Base-by-base conservation (phyloP, 2,888 invertebrate species). In the Corbicula japonica region DNA sequence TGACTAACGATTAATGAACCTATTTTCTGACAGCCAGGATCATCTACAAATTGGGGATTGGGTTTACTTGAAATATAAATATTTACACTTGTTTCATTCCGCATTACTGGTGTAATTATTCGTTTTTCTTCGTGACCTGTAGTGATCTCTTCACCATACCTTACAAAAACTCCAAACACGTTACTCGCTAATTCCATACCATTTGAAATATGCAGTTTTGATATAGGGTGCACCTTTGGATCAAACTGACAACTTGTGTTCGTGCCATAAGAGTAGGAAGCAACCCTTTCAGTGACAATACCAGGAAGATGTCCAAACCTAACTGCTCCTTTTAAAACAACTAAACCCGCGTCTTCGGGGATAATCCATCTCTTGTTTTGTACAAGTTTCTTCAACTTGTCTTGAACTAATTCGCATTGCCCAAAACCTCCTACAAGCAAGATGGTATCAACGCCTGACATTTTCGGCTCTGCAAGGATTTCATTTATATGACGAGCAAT, bases 351-450 rank as follows among this genome's bases (percentile, higher is more conserved):
- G n/a, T 58, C 58, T 21, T 58, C 10, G 1, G 58, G 58, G 10
- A 32, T 15, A 8, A 34, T 58, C 5, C 32, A n/a, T 18, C n/a
- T 18, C 23, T 34, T 58, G 21, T 34, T 10, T 32, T 15, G 18
- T 8, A 58, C 1, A 6, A n/a, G 8, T 18, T 28, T 4, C 32
- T 30, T 30, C 18, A 62, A 30, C 48, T 48, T n/a, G 2, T 30
- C 48, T 30, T 46, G 28, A 8, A 62, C 48, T 23, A 46, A 10
- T 30, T 62, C 10, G 32, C 62, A 30, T n/a, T 46, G 18, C 1
- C 44, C 48, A 30, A 62, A 62, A 12, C 62, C 62, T n/a, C 62
- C 62, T 1, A 62, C 44, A 12, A 62, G 46, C 12, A 62, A 26
- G n/a, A 62, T 30, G 3, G n/a, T 46, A 0, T n/a, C 30, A 18